Conservation (phyloP, 2,888 invertebrate species). For the Tipula vernalis region DNA sequence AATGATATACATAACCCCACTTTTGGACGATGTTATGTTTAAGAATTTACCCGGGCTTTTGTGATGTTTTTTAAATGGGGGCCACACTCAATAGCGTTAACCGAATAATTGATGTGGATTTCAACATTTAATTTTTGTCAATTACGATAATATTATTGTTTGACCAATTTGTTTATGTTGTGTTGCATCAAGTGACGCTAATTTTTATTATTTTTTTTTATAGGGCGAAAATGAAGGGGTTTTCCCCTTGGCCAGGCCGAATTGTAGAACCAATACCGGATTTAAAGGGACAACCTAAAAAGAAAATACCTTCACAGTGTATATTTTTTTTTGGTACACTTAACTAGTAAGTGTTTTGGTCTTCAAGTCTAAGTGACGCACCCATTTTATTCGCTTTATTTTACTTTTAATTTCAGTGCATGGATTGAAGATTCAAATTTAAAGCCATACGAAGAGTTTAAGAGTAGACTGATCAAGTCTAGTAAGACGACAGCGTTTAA, state of each 20-base stretch:
- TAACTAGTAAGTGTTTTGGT: slow-evolving; percentile 64
- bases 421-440: slow-evolving; percentile 82
- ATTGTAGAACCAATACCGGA: slow-evolving; percentile 70
- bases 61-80: neutral
- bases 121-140: neutral
- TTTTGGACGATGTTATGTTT: neutral
- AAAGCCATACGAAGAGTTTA: slow-evolving; percentile 67
- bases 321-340: slow-evolving; percentile 92
- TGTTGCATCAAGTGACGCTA: neutral
- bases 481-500: slow-evolving; percentile 65
- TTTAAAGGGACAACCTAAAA: slow-evolving; percentile 60
- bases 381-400: neutral
- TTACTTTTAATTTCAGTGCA: slow-evolving; percentile 48
- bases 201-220: neutral
- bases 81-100: neutral
- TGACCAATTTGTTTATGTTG: neutral
- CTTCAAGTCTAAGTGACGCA: neutral
- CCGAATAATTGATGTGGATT: neutral
- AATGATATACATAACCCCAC: neutral
- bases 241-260: slow-evolving; percentile 88
- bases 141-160: neutral
- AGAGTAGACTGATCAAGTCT: slow-evolving; percentile 61
- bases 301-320: slow-evolving; percentile 62
- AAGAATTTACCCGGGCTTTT: neutral
- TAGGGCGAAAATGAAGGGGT: slow-evolving; percentile 97